These are phyloP conservation scores for Willisornis vidua DNA, from an alignment of 2,113 vertebrate genomes.

Conservation along the genomic window DNA sequence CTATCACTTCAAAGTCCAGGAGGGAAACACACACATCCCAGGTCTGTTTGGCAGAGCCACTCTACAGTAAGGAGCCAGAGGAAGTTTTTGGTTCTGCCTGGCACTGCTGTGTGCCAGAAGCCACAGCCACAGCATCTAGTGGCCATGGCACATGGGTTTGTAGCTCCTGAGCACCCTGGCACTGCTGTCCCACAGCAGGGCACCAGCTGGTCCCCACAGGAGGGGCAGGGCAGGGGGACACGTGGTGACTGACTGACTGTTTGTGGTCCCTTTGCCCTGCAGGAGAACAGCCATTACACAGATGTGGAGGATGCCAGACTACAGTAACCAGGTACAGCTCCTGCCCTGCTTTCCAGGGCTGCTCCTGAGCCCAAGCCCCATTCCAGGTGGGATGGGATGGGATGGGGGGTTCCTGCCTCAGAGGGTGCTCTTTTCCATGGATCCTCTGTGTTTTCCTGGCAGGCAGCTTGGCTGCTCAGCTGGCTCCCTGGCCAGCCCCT, in stretches of 20 bases:
- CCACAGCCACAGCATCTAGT: fast-evolving
- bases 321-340: slow-evolving; percentile 80
- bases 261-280: slow-evolving; percentile 35
- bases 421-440: background rate
- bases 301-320: slow-evolving; percentile 80
- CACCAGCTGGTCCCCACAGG: background rate
- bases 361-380: background rate
- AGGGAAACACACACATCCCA: background rate
- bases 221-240: background rate
- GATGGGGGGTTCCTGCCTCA: background rate
- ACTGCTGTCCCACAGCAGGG: background rate
- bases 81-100: background rate
- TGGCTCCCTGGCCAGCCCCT: background rate
- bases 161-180: background rate
- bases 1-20: background rate
- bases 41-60: background rate
- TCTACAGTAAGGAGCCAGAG: background rate
- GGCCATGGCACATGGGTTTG: background rate
- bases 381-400: background rate
- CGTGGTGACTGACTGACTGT: background rate
- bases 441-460: background rate
- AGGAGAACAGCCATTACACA: slow-evolving; percentile 86
- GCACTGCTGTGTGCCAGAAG: background rate
- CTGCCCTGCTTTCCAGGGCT: background rate
- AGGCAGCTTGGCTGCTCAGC: background rate